A percentile compares a stretch with the other conserved stretches of the same genome.
phyloP scores from a whole-genome alignment of 2,113 vertebrate species.

The Bothrops jararaca region DNA sequence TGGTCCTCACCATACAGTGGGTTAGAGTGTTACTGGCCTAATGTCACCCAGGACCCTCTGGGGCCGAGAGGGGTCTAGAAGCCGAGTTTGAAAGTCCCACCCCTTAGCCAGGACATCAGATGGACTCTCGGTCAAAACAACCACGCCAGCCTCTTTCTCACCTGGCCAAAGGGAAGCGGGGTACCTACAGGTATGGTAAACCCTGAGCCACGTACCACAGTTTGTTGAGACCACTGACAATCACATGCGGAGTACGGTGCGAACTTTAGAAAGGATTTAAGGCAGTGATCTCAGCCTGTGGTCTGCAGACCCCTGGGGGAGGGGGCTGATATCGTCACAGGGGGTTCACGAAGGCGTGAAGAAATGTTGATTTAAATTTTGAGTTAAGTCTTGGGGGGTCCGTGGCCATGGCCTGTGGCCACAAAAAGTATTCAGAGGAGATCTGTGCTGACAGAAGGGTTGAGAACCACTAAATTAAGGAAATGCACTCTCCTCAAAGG shows the following conservation, averaged over 20 bases:
- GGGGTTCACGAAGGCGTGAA: too few species aligned
- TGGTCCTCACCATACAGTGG: neutral
- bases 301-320: too few species aligned
- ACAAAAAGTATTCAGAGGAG: too few species aligned
- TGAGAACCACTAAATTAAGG: neutral
- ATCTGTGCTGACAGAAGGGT: too few species aligned
- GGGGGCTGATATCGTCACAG: accelerated
- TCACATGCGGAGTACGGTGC: neutral
- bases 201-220: neutral
- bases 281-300: neutral
- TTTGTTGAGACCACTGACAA: neutral
- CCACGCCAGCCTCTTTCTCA: neutral
- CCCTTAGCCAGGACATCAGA: neutral
- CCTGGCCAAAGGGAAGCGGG: neutral
- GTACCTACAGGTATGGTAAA: neutral
- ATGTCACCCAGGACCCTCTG: neutral
- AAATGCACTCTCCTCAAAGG: neutral
- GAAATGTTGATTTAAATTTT: too few species aligned
- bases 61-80: neutral
- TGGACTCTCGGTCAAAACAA: neutral
- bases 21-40: neutral
- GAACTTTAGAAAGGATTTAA: neutral
- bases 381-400: too few species aligned
- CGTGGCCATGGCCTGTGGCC: too few species aligned
- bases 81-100: neutral